Evolutionary conservation across 2,113 vertebrate genomes (phyloP).

Genomic region (Oreochromis aureus): DNA sequence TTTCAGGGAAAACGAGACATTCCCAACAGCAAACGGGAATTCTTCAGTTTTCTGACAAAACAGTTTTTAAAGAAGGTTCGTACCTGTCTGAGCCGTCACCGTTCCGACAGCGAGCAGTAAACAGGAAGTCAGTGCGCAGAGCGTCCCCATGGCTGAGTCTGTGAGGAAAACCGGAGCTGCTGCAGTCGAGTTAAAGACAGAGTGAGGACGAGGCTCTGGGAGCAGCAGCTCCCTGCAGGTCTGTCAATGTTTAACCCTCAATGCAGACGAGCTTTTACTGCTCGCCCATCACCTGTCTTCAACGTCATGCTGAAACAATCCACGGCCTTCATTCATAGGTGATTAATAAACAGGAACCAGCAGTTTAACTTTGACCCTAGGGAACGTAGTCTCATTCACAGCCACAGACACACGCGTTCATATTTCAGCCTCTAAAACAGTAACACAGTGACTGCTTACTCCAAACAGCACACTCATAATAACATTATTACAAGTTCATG

Average conservation of each 20-base stretch:
- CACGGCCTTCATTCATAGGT: neutral
- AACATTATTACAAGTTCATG: neutral
- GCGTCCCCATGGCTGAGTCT: slow-evolving; percentile 20
- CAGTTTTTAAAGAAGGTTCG: neutral
- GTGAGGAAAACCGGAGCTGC: neutral
- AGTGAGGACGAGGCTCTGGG: neutral
- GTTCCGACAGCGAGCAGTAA: slow-evolving; percentile 3
- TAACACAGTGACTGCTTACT: neutral
- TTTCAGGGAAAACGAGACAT: neutral
- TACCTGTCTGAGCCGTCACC: slow-evolving; percentile 57
- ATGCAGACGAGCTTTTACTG: neutral
- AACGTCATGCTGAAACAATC: neutral
- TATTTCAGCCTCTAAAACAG: neutral
- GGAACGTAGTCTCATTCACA: neutral
- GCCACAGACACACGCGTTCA: neutral
- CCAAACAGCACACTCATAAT: neutral
- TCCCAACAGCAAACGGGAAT: neutral
- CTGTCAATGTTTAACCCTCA: neutral
- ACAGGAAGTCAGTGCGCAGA: neutral
- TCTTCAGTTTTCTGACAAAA: neutral
- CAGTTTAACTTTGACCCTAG: neutral
- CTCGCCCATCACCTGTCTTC: neutral
- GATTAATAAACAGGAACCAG: neutral
- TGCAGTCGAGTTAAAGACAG: neutral
- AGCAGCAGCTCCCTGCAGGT: neutral